Conservation (phyloP, 2,113 vertebrate species). For the Blennius ocellaris region DNA sequence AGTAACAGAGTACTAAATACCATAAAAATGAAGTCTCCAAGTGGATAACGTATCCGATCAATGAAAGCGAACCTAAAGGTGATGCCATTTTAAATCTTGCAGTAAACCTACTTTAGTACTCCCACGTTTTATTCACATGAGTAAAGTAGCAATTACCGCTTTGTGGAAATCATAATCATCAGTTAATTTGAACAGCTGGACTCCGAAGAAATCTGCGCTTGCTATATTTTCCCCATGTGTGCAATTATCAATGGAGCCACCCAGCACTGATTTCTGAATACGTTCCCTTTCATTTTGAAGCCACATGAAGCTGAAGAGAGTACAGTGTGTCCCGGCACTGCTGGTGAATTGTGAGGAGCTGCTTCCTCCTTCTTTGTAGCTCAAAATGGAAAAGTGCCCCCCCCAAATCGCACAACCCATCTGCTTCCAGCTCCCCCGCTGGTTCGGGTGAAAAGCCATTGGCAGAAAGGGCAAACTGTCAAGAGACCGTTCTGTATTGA, state of each 20-base stretch:
- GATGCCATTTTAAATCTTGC: neutral
- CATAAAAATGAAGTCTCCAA: neutral
- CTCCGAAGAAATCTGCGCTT: neutral
- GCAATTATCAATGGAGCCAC: neutral
- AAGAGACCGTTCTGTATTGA: slow-evolving; percentile 3
- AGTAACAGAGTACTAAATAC: neutral
- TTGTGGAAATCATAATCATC: neutral
- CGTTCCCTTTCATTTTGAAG: neutral
- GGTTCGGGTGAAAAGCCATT: slow-evolving; percentile 41
- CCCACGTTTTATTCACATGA: too few species aligned
- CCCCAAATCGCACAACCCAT: slow-evolving; percentile 19
- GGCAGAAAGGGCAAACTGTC: slow-evolving; percentile 1
- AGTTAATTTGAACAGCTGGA: neutral
- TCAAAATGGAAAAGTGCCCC: slow-evolving; percentile 3
- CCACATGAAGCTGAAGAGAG: neutral
- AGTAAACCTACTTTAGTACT: neutral
- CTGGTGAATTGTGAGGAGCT: slow-evolving; percentile 25
- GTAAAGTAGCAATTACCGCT: neutral
- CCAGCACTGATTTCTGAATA: neutral
- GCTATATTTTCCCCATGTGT: neutral
- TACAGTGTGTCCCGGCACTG: slow-evolving; percentile 6
- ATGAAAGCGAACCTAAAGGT: neutral
- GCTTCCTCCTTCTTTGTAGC: slow-evolving; percentile 5
- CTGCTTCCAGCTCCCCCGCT: slow-evolving; percentile 28
- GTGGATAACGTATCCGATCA: neutral